Base-by-base conservation (phyloP, 2,888 invertebrate species). In the Brenthis ino region DNA sequence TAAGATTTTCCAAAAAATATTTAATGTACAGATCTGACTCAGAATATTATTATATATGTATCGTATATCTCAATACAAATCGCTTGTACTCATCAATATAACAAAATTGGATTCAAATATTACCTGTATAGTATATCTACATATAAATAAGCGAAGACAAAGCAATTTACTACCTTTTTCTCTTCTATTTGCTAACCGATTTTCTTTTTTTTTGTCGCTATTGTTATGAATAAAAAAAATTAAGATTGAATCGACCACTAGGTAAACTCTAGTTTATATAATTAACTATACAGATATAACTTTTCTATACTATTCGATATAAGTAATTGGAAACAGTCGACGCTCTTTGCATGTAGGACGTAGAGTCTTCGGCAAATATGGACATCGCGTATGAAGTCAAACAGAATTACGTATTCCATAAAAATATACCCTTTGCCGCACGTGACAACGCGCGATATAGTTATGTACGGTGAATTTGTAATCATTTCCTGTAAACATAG, bases 301-400 rank as follows among this genome's bases (percentile, higher is more conserved):
- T 53, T 53, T 53, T 53, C 6, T 53, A 53, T 8, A 53, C 53
- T n/a, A 28, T 43, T 43, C 11, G 37, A 55, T 5, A 13, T 16
- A 55, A 50, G 61, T 43, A 55, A 77, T 70, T 79, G 85, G 77
- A 81, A 65, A 80, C 78, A 57, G 51, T 64, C 65, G 63, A 37
- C 61, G 72, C 82, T 81, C 84, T 85, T 85, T 85, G 84, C 85
- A 85, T 86, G 85, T 85, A 84, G 80, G 80, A 83, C 83, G 84
- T 82, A 77, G 75, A 86, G 86, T 82, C 84, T 85, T 86, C 82
- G 82, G 83, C 84, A 86, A 86, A 86, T 86, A 86, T 91, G 92
- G 91, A 89, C 92, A 90, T 85, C 91, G 91, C 91, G 90, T 92
- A 92, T 92, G 91, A 91, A 92, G 90, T 92, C 92, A 92, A 92